Evolutionary conservation across 2,113 vertebrate species (phyloP).

Genomic region (Zingel zingel): DNA sequence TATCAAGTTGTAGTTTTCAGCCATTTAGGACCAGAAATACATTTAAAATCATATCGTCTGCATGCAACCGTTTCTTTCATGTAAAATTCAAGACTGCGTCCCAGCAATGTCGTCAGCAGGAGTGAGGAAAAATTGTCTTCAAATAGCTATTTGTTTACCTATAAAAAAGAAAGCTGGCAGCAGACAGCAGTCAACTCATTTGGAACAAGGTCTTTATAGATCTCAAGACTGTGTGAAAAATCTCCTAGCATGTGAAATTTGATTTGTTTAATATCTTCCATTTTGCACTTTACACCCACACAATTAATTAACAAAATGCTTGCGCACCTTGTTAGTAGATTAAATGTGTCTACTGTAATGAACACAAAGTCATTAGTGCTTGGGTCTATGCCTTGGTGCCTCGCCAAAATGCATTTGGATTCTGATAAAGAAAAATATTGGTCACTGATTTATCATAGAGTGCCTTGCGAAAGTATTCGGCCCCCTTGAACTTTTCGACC

Average conservation of each 20-base stretch:
- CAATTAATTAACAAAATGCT: slow-evolving; percentile 65
- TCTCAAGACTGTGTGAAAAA: slow-evolving; percentile 16
- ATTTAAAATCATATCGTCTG: neutral
- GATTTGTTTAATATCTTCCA: slow-evolving; percentile 55
- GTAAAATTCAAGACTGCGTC: neutral
- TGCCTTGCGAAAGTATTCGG: too few relatives aligned
- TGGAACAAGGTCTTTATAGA: slow-evolving; percentile 20
- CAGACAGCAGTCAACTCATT: neutral
- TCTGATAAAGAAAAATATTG: slow-evolving; percentile 22
- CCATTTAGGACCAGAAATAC: neutral
- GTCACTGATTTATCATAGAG: slow-evolving; percentile 6
- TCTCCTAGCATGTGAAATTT: slow-evolving; percentile 28
- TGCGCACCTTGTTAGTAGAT: slow-evolving; percentile 56
- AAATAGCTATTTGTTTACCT: slow-evolving; percentile 2
- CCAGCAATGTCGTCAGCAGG: neutral
- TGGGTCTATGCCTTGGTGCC: slow-evolving; percentile 27
- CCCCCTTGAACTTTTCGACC: too few relatives aligned
- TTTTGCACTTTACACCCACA: slow-evolving; percentile 50
- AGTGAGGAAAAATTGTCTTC: neutral
- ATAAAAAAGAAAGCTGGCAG: neutral
- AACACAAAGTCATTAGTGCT: slow-evolving; percentile 56
- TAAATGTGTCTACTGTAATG: slow-evolving; percentile 52
- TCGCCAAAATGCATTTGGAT: slow-evolving; percentile 42
- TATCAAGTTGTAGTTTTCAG: neutral
- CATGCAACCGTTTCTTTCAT: neutral